Evolutionary conservation across 2,113 vertebrate genomes (phyloP).

Genomic region (Bubo blakistoni): DNA sequence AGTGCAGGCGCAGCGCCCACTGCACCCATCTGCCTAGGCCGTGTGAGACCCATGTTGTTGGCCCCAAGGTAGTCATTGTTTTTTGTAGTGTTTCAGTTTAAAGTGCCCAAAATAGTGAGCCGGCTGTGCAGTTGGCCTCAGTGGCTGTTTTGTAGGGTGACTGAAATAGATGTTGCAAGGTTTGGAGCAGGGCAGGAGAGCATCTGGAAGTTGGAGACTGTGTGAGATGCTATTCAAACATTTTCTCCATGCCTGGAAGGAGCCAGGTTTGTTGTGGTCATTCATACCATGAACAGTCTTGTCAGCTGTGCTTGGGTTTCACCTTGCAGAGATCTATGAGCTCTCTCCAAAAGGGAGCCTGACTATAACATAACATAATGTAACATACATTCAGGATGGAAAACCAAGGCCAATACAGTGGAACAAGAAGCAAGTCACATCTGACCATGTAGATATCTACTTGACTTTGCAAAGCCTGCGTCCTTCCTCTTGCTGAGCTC

Average conservation of each 20-base stretch:
- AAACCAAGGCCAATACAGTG: neutral
- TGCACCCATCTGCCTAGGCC: accelerated
- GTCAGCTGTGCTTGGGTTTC: neutral
- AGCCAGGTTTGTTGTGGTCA: neutral
- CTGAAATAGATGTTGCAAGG: neutral
- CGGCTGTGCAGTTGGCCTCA: neutral
- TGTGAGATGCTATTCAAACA: neutral
- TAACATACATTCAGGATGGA: neutral
- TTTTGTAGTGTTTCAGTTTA: neutral
- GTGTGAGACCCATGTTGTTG: neutral
- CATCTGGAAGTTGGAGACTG: neutral
- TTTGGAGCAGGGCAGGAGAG: neutral
- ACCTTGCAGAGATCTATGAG: neutral
- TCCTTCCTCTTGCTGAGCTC: neutral
- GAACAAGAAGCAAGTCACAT: neutral
- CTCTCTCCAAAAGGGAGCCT: neutral
- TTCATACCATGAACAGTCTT: neutral
- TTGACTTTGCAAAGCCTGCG: neutral
- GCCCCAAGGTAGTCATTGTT: neutral
- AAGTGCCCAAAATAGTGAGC: neutral
- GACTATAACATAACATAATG: neutral
- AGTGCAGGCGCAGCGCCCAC: accelerated
- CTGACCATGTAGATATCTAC: neutral
- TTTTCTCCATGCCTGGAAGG: neutral
- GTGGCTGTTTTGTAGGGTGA: neutral